Base-by-base conservation (phyloP, 2,113 vertebrate species). In the Rhinogobius similis region DNA sequence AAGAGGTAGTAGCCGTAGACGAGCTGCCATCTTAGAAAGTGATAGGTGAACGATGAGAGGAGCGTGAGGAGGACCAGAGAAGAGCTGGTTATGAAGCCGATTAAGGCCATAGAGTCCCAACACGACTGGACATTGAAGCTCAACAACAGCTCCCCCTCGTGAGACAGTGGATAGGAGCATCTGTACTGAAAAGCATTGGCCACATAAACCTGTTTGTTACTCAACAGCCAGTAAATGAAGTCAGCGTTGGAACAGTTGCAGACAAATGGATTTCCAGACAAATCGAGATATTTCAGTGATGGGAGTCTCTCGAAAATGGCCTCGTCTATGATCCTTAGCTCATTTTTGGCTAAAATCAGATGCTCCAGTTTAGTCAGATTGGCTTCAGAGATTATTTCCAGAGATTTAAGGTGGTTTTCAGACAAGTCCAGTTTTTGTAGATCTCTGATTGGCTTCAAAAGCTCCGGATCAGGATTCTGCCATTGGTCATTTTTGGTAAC, bases 1-100 rank as follows among this genome's bases (percentile, higher is more conserved):
- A 92, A 82, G 36, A 92, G 68, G 76, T 92, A 91, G 66, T 93
- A 94, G 9, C 82, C 80, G 8, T 92, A 94, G 26, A 29, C 46
- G 21, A 94, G 63, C 0, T 94, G 86, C 87, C 84, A 89, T 0
- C 77, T 21, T 71, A 93, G 82, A 5, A 92, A 90, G 36, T 90
- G 82, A 65, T 90, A 90, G 55, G 73, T 66, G 26, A 90, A 89
- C 21, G 88, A 86, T 5, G 18, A 38, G 56, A 81, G 4, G 74
- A 94, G 68, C 11, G 88, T 73, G 11, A 87, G 3, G 13, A 87
- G 29, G 38, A 87, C 69, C 0, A 44, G 0, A 6, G 72, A 67
- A 0, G 81, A 81, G 70, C 84, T 90, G 56, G 68, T 78, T 4
- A 90, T 3, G 41, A 81, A 94, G 68, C 39, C 82, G 65, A 91